A percentile compares a stretch with the other conserved stretches of the same genome.
Evolutionary conservation across 2,888 invertebrate species (phyloP).

Genomic region (Melinopterus prodromus): DNA sequence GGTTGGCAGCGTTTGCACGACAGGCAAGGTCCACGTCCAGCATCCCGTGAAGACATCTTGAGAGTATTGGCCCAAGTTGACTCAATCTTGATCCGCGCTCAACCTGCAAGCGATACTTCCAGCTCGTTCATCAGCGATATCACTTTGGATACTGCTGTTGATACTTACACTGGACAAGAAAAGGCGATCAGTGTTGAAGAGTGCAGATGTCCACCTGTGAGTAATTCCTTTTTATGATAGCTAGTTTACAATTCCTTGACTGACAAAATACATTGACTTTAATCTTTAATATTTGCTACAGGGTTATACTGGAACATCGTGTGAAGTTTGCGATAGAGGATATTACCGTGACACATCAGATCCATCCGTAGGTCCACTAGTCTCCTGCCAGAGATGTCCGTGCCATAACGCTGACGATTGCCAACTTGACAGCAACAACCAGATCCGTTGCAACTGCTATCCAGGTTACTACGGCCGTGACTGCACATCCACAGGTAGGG

Average conservation of each 20-base stretch:
- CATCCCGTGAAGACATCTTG: conserved; percentile 84
- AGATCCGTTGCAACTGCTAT: conserved; percentile 75
- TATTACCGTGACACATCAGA: conserved; percentile 74
- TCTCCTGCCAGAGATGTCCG: conserved; percentile 75
- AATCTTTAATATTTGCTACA: conserved; percentile 24
- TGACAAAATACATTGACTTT: neutral
- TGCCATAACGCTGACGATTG: conserved; percentile 81
- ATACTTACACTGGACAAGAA: conserved; percentile 65
- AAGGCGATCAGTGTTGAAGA: conserved; percentile 83
- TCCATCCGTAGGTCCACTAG: conserved; percentile 61
- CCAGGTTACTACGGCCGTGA: conserved; percentile 74
- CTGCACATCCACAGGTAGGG: conserved; percentile 66
- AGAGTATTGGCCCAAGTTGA: conserved; percentile 84
- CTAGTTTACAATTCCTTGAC: neutral
- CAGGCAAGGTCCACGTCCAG: conserved; percentile 64
- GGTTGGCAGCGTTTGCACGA: conserved; percentile 71
- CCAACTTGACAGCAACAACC: conserved; percentile 63
- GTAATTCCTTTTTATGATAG: conserved; percentile 29
- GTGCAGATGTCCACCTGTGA: conserved; percentile 80
- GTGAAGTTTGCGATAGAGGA: conserved; percentile 78
- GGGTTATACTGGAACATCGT: conserved; percentile 82
- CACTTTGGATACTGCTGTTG: conserved; percentile 83
- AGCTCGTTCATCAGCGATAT: conserved; percentile 82
- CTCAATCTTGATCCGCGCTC: conserved; percentile 84
- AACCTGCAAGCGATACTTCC: conserved; percentile 70